A percentile compares a stretch with the other conserved stretches of the same genome.
Conservation (phyloP, 2,888 invertebrate species). For the Dolichomitus sp. region DNA sequence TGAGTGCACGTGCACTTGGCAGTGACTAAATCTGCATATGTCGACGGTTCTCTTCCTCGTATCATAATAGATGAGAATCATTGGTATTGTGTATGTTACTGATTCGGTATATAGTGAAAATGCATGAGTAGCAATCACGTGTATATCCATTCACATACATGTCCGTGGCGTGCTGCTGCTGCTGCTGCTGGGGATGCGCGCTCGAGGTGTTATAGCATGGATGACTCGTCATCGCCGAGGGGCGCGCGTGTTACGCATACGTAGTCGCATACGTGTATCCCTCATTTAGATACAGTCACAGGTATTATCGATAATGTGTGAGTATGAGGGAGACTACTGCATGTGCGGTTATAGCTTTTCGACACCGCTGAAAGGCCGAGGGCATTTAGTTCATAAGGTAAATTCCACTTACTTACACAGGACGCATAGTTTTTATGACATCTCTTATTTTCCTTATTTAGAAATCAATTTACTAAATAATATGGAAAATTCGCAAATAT, state of each 20-base stretch:
- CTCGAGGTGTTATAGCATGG: slow-evolving; percentile 84
- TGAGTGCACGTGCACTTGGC: neutral
- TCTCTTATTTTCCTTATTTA: neutral
- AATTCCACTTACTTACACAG: no score
- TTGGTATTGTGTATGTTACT: neutral
- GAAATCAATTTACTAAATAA: neutral
- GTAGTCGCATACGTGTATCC: slow-evolving; percentile 73
- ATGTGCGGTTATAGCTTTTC: slow-evolving; percentile 44
- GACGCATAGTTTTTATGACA: neutral
- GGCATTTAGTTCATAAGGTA: no score
- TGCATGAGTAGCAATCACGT: neutral
- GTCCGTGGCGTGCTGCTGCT: slow-evolving; percentile 23
- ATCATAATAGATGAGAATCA: neutral
- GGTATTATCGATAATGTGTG: slow-evolving; percentile 6
- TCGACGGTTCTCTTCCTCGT: neutral
- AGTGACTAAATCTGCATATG: neutral
- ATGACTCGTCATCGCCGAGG: slow-evolving; percentile 86
- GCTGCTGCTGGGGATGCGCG: slow-evolving; percentile 63
- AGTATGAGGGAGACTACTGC: neutral
- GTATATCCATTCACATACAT: slow-evolving; percentile 32
- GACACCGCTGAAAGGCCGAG: slow-evolving; percentile 37
- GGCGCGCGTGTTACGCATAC: slow-evolving; percentile 85
- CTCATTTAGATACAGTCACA: neutral
- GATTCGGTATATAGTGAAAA: slow-evolving; percentile 7
- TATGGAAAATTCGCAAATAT: no score